Evolutionary conservation across 2,113 vertebrate species (phyloP), one percentile per base, ranked within the genome.

Genomic region (Gallinago paraguaiae): DNA sequence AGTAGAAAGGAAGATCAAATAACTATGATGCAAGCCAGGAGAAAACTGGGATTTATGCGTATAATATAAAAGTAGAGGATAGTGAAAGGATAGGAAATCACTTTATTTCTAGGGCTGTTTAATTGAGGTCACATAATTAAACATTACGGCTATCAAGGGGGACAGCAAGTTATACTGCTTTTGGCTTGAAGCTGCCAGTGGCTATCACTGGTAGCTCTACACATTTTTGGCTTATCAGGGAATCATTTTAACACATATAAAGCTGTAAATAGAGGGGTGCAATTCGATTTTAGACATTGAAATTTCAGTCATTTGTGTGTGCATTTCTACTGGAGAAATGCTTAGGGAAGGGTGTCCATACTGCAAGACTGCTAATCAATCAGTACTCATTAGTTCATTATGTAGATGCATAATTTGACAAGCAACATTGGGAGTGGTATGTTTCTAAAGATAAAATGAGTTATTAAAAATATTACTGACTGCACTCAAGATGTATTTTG

Each of bases 71-170:
- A 91, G 39, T 35, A 72, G 8, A 28, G 17, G 9, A 5, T 20
- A 69, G 15, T 65, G 53, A 69, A 94, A 72, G 12, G 15, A 77
- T 0, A 11, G 31, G 33, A 86, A 82, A 85, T 56, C 43, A 23
- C 17, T 81, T 84, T 74, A 60, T 61, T 85, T 84, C 30, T 82
- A 84, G 12, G 31, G 4, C 50, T 70, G 25, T 25, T 88, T 94
- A 85, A 80, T 70, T 90, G 67, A 85, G 63, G 46, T 80, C 63
- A 64, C 3, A 18, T 61, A 51, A 92, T 82, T 93, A 90, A 95
- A 90, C 28, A 76, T 59, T 87, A 65, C 5, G 14, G 19, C 17
- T 85, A 82, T 63, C 37, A 85, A 63, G 14, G 8, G 41, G 13
- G 19, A 77, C n/a, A 69, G 22, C 2, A 67, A 85, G 7, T 69